Evolutionary conservation across 2,113 vertebrate species (phyloP).

Genomic region (Cephalophus harveyi): DNA sequence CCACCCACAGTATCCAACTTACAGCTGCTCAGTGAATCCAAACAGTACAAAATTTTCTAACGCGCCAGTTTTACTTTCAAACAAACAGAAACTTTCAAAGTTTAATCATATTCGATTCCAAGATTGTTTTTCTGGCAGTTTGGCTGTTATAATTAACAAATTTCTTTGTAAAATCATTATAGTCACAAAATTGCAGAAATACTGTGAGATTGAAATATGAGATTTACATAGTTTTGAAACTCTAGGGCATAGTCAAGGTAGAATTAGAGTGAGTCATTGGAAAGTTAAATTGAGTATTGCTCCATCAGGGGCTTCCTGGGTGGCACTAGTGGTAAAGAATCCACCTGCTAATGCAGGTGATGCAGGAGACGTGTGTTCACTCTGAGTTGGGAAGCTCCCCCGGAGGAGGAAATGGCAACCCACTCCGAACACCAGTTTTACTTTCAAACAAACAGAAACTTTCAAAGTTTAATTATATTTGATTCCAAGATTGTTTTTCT

Average conservation of each 20-base stretch:
- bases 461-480: neutral
- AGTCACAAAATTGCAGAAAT: neutral
- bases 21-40: neutral
- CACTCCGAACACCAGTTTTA: neutral
- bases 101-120: neutral
- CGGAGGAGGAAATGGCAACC: neutral
- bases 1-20: neutral
- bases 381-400: neutral
- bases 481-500: neutral
- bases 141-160: neutral
- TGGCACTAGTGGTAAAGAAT: neutral
- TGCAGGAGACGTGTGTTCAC: neutral
- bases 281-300: neutral
- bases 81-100: neutral
- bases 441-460: neutral
- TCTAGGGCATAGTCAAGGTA: neutral
- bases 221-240: neutral
- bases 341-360: neutral
- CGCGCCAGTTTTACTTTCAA: neutral
- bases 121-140: neutral
- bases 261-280: neutral
- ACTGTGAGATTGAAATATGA: neutral
- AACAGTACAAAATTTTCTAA: neutral
- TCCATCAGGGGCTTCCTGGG: neutral
- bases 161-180: neutral